Conservation (phyloP, 2,113 vertebrate species). For the Channa argus region DNA sequence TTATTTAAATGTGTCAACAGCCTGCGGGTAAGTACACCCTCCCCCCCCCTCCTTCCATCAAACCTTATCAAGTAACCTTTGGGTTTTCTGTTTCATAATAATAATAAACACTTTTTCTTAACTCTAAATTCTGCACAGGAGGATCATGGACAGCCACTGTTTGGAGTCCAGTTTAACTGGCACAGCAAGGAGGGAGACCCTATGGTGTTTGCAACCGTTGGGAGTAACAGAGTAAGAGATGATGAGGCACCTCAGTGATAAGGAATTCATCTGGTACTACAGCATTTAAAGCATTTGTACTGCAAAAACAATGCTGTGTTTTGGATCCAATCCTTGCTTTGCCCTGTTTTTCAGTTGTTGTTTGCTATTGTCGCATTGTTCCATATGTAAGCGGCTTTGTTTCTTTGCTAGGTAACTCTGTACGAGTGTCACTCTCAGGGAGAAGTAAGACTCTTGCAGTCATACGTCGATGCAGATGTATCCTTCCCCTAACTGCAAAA, state of each 20-base stretch:
- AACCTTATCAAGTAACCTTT: no score
- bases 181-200: slow-evolving; percentile 99
- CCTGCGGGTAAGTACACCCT: slow-evolving; percentile 86
- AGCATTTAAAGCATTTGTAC: no score
- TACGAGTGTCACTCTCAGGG: slow-evolving; percentile 99
- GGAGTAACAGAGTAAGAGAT: slow-evolving; percentile 94
- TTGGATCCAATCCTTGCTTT: no score
- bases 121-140: slow-evolving; percentile 82
- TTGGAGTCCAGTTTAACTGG: slow-evolving; percentile 99
- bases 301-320: no score
- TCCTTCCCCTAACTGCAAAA: slow-evolving; percentile 81
- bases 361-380: neutral
- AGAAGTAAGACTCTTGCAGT: slow-evolving; percentile 94
- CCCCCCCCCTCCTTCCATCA: no score
- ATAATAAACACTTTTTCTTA: neutral
- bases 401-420: slow-evolving; percentile 89
- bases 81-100: no score
- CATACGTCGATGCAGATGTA: slow-evolving; percentile 98
- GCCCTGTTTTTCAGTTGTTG: neutral
- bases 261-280: no score
- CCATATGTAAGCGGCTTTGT: neutral
- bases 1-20: slow-evolving; percentile 99
- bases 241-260: no score
- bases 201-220: slow-evolving; percentile 97
- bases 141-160: slow-evolving; percentile 96